Base-by-base conservation (phyloP, 2,888 invertebrate species). In the Protonemura montana region DNA sequence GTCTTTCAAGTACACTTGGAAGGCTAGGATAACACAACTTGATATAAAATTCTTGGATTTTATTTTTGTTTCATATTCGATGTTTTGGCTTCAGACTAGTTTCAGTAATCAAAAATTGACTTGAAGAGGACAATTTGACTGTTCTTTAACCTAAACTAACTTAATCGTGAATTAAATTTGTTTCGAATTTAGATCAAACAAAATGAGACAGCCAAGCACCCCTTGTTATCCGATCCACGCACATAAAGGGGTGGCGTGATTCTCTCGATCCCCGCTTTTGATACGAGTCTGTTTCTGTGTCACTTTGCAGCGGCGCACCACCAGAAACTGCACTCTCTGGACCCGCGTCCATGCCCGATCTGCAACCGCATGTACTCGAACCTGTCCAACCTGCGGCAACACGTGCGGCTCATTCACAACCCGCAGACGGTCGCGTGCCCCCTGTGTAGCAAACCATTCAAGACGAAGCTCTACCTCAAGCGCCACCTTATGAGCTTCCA, bases 301-400 rank as follows among this genome's bases (percentile, higher is more conserved):
- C 85, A 86, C 91, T 91, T 91, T 91, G 91, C 91, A 91, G 91
- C 91, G 90, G 91, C 91, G 90, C 91, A 91, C 91, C 91, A 91
- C 90, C 91, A 91, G 90, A 92, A 91, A 91, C 91, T 91, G 90
- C 92, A 92, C 91, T 92, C 92, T 90, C 91, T 92, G 91, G 92
- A 92, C 91, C 92, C 92, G 90, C 92, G 94, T 90, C 93, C 94
- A 88, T 94, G 94, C 91, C 93, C 93, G 89, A 93, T 93, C 90
- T 94, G 94, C 92, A 93, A 93, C 90, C 93, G 94, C 90, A 93
- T 94, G 90, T 94, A 94, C 92, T 94, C 94, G 92, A 94, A 94
- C 91, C 92, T 94, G 89, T 94, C 94, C 89, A 94, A 94, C 91
- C 92, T 94, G 89, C 92, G 94, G 88, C 94, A 94, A 90, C 94